phyloP scores from a whole-genome alignment of 2,113 vertebrate genomes.

The Physeter macrocephalus region DNA sequence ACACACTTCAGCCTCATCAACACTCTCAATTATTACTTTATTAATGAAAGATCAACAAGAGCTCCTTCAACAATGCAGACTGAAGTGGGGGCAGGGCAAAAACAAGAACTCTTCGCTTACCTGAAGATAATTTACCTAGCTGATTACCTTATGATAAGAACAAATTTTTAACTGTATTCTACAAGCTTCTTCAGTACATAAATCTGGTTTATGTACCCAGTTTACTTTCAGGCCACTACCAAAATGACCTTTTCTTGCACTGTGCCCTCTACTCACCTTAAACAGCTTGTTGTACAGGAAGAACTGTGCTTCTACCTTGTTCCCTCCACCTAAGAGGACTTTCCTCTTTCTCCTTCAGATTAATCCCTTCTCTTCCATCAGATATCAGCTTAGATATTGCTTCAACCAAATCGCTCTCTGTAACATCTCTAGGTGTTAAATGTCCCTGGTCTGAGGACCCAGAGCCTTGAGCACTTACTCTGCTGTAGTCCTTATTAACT shows the following conservation, averaged over 20 bases:
- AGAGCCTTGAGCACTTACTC: background rate
- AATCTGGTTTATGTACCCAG: background rate
- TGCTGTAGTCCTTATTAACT: background rate
- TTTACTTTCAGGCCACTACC: background rate
- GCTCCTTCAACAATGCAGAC: background rate
- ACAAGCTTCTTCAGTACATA: background rate
- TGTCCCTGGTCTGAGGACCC: rapidly evolving
- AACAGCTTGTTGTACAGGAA: background rate
- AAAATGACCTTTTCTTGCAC: background rate
- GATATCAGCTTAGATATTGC: background rate
- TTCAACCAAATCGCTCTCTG: background rate
- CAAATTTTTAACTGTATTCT: background rate
- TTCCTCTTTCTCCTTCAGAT: background rate
- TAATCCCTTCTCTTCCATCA: background rate
- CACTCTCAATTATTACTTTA: background rate
- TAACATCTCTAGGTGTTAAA: background rate
- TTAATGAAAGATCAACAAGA: background rate
- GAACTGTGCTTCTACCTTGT: background rate
- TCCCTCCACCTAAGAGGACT: rapidly evolving
- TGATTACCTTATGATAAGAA: background rate
- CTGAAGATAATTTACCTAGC: background rate
- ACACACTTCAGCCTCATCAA: background rate
- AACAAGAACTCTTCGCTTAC: background rate
- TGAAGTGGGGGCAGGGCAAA: background rate
- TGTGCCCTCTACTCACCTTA: background rate